Conservation (phyloP, 1,140 invertebrate genomes). For the Bombus consobrinus region DNA sequence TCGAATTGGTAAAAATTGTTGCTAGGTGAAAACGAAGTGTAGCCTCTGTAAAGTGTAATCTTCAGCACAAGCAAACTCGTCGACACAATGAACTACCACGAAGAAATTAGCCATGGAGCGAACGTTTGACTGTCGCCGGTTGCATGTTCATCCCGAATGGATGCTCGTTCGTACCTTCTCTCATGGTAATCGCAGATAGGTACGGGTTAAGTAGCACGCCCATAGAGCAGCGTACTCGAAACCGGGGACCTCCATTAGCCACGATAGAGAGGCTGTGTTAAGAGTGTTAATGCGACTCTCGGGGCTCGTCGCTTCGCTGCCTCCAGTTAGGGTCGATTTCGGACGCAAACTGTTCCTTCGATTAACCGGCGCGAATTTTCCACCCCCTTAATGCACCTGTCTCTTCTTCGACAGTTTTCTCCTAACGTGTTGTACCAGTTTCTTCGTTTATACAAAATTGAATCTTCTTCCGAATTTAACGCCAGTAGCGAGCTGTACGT, state of each 20-base stretch:
- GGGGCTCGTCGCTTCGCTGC: constrained; percentile 57
- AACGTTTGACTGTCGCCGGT: constrained; percentile 64
- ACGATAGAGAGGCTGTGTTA: constrained; percentile 72
- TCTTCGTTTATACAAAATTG: too few species aligned
- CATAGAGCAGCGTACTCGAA: constrained; percentile 57
- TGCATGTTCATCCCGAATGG: constrained; percentile 36
- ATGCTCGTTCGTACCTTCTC: constrained; percentile 62
- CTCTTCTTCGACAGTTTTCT: background rate
- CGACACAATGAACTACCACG: too few species aligned
- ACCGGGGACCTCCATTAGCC: constrained; percentile 75
- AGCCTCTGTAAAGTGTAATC: too few species aligned
- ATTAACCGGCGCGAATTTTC: constrained; percentile 55
- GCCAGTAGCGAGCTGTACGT: too few species aligned
- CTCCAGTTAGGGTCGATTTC: constrained; percentile 66
- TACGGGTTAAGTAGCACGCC: constrained; percentile 70
- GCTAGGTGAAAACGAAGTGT: too few species aligned
- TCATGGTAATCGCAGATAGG: constrained; percentile 74
- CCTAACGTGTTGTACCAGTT: background rate
- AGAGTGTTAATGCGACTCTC: constrained; percentile 72
- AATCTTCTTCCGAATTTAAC: too few species aligned
- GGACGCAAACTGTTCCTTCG: constrained; percentile 63
- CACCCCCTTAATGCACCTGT: background rate
- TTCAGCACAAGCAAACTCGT: too few species aligned
- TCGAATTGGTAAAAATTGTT: too few species aligned
- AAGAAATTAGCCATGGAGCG: constrained; percentile 54